These are phyloP conservation scores for Euwallacea similis DNA, from an alignment of 1,140 invertebrate species.

Conservation along the genomic window DNA sequence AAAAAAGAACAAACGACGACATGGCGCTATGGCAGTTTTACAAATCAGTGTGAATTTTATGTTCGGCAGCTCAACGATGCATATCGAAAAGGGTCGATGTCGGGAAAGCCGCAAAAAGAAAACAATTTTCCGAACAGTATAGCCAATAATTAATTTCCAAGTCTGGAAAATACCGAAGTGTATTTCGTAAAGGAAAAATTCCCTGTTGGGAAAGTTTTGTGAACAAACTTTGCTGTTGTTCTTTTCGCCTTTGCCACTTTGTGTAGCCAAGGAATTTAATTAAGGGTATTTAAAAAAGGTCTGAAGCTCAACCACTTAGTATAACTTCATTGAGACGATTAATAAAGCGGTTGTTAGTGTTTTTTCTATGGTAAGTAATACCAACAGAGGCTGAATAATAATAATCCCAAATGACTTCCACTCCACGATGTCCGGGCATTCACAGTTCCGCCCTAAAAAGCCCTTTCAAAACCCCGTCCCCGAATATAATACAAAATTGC, in stretches of 20 bases:
- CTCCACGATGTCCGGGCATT: too few species aligned
- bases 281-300: too few species aligned
- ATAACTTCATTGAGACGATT: too few species aligned
- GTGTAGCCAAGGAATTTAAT: too few species aligned
- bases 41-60: slow-evolving; percentile 12
- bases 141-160: slow-evolving; percentile 8
- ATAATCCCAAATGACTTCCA: too few species aligned
- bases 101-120: slow-evolving; percentile 9
- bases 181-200: slow-evolving; percentile 4
- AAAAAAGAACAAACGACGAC: background rate
- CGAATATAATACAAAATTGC: background rate
- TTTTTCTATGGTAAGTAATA: too few species aligned
- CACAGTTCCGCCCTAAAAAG: background rate
- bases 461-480: background rate
- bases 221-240: slow-evolving; percentile 3
- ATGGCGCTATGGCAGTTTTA: slow-evolving; percentile 5
- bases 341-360: too few species aligned
- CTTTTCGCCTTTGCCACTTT: background rate
- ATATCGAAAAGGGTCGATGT: slow-evolving; percentile 9
- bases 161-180: slow-evolving; percentile 5
- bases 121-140: slow-evolving; percentile 8
- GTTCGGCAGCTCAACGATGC: slow-evolving; percentile 6
- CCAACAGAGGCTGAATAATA: too few species aligned
- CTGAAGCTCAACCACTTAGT: too few species aligned
- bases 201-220: background rate